Conservation (phyloP, 1,140 invertebrate species). For the Drosophila orosa region DNA sequence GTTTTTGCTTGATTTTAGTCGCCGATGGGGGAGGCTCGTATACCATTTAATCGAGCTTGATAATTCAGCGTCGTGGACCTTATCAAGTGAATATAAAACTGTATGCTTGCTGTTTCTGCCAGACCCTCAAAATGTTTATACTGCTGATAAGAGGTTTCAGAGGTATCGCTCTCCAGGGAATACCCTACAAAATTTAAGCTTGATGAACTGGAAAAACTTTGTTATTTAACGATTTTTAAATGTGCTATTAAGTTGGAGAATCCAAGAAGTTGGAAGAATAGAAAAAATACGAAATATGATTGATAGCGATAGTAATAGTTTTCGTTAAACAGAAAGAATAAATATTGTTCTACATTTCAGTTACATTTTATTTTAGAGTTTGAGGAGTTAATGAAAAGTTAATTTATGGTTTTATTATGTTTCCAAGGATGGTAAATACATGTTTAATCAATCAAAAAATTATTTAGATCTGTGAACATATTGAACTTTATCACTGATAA, state of each 20-base stretch:
- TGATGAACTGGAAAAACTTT: background rate
- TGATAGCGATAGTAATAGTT: too few relatives aligned
- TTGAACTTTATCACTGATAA: background rate
- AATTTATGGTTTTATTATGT: too few relatives aligned
- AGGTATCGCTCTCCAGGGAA: background rate
- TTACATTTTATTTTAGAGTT: too few relatives aligned
- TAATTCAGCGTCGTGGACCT: conserved; percentile 3
- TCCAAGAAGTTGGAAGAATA: too few relatives aligned
- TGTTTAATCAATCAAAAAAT: too few relatives aligned
- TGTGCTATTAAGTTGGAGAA: background rate
- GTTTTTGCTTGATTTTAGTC: conserved; percentile 22
- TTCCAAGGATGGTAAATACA: too few relatives aligned
- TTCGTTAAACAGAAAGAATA: too few relatives aligned
- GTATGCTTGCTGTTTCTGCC: conserved; percentile 13
- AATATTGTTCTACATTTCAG: too few relatives aligned
- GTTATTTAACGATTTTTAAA: background rate
- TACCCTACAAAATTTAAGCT: background rate
- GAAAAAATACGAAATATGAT: too few relatives aligned
- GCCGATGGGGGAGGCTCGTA: conserved; percentile 3
- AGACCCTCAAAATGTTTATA: conserved; percentile 16
- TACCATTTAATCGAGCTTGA: conserved; percentile 14
- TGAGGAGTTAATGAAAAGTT: too few relatives aligned
- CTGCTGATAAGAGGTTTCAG: conserved; percentile 14
- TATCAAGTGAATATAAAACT: conserved; percentile 28
- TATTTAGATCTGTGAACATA: too few relatives aligned